Conservation (phyloP, 37 sponge, comb jelly and placozoan genomes). For the Spongilla lacustris region DNA sequence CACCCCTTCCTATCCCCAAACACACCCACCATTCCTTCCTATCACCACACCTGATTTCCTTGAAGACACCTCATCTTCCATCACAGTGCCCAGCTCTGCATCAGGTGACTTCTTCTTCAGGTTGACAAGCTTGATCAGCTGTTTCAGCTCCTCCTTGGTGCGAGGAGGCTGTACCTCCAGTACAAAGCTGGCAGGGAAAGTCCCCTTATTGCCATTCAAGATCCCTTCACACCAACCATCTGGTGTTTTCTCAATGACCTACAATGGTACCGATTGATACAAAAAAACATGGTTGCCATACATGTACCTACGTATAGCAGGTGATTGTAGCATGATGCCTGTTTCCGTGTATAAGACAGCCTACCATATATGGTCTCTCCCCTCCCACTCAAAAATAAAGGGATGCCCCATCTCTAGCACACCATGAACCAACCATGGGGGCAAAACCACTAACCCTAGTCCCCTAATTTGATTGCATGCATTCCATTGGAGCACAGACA, state of each 20-base stretch:
- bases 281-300: no score
- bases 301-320: no score
- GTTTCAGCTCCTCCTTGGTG: slow-evolving; percentile 48
- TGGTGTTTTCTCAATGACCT: slow-evolving; percentile 76
- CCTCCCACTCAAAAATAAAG: not conserved
- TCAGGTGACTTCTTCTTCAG: slow-evolving; percentile 22
- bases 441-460: not conserved
- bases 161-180: slow-evolving; percentile 48
- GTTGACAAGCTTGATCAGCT: slow-evolving; percentile 34
- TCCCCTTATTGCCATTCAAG: slow-evolving; percentile 43
- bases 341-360: no score
- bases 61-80: not conserved
- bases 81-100: not conserved
- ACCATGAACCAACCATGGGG: not conserved
- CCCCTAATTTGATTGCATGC: not conserved
- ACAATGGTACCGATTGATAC: not conserved
- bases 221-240: slow-evolving; percentile 90
- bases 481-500: not conserved
- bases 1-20: no score
- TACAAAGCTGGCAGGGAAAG: slow-evolving; percentile 85
- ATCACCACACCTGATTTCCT: not conserved
- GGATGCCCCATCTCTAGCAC: not conserved
- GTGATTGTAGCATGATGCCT: no score
- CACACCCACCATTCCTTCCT: no score
- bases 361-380: no score